A percentile compares a stretch with the other conserved stretches of the same genome.
These are phyloP conservation scores for Eilema sororculum DNA, from an alignment of 2,888 invertebrate species.

Conservation along the genomic window DNA sequence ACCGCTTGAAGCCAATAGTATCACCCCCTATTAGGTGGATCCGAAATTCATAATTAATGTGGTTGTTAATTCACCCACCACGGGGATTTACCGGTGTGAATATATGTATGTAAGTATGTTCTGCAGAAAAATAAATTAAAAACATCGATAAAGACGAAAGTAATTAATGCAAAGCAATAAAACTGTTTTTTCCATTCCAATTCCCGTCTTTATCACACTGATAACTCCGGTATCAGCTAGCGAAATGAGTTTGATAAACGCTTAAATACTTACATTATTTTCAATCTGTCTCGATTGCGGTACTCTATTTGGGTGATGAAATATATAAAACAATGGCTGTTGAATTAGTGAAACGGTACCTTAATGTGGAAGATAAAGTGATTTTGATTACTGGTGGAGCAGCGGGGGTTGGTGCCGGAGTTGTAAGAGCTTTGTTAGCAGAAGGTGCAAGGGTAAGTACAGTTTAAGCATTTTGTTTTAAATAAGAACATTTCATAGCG, in stretches of 20 bases:
- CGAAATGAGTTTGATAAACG: conserved; percentile 51
- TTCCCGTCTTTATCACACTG: conserved; percentile 27
- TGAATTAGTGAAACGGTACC: conserved; percentile 46
- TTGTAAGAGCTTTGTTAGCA: conserved; percentile 66
- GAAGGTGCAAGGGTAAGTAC: conserved; percentile 74
- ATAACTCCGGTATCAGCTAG: conserved; percentile 47
- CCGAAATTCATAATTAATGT: too few relatives aligned
- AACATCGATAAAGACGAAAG: conserved; percentile 17
- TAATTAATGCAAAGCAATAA: conserved; percentile 37
- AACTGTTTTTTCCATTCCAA: conserved; percentile 33
- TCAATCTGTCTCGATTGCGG: conserved; percentile 16
- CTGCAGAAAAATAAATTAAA: conserved; percentile 2
- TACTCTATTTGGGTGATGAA: conserved; percentile 18
- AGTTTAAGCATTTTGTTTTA: not conserved
- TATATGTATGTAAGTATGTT: not conserved
- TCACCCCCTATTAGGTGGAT: too few relatives aligned
- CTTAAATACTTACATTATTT: conserved; percentile 16
- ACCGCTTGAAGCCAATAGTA: too few relatives aligned
- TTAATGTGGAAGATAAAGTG: conserved; percentile 71
- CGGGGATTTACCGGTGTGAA: too few relatives aligned
- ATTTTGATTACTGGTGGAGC: conserved; percentile 79
- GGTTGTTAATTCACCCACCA: too few relatives aligned
- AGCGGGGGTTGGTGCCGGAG: conserved; percentile 74
- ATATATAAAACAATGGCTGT: conserved; percentile 43
- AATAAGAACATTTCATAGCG: not conserved